A percentile compares a stretch with the other conserved stretches of the same genome.
Evolutionary conservation across 2,888 invertebrate genomes (phyloP).

Genomic region (Cheilosia urbana): DNA sequence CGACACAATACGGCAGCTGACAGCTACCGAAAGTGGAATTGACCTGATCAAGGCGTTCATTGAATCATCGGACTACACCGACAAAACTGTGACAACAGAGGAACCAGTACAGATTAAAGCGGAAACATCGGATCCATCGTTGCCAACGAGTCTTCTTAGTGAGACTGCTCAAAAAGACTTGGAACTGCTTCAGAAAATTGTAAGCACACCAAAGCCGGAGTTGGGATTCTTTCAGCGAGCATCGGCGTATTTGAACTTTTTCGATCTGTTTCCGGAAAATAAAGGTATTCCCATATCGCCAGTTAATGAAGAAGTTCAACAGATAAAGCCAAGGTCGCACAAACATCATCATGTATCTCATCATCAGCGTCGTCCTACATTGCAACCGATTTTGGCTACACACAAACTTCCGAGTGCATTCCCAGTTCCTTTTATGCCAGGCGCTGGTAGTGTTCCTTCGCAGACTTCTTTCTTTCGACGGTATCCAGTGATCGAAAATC

Average conservation of each 20-base stretch:
- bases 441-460: slow-evolving; percentile 21
- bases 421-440: slow-evolving; percentile 38
- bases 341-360: slow-evolving; percentile 45
- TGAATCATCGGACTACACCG: slow-evolving; percentile 78
- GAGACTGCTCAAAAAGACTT: slow-evolving; percentile 53
- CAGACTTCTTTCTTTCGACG: not conserved
- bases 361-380: slow-evolving; percentile 30
- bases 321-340: slow-evolving; percentile 10
- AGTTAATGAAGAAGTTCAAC: slow-evolving; percentile 26
- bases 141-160: slow-evolving; percentile 27
- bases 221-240: slow-evolving; percentile 77
- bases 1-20: slow-evolving; percentile 78
- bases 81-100: slow-evolving; percentile 26
- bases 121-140: slow-evolving; percentile 19
- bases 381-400: slow-evolving; percentile 35
- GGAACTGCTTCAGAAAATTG: slow-evolving; percentile 40
- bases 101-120: slow-evolving; percentile 7
- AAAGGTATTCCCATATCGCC: slow-evolving; percentile 15
- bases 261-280: slow-evolving; percentile 77
- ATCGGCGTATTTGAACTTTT: slow-evolving; percentile 77
- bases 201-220: slow-evolving; percentile 40
- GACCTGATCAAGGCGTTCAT: slow-evolving; percentile 80
- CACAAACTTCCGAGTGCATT: slow-evolving; percentile 42
- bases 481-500: not conserved
- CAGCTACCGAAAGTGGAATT: slow-evolving; percentile 79